Conservation (phyloP, 2,888 invertebrate species). For the Orchestes rusci region DNA sequence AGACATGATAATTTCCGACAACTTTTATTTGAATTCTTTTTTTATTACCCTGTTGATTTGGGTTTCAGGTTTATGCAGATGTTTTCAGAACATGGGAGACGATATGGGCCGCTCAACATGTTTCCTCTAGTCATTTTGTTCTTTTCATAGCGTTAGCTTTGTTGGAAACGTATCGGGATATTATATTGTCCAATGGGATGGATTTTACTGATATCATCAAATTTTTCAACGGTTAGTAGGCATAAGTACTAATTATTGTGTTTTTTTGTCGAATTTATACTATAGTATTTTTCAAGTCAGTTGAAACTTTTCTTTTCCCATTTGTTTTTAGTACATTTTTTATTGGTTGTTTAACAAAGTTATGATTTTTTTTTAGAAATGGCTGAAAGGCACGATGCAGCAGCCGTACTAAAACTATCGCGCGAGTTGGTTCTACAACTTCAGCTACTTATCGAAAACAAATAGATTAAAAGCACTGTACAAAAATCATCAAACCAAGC, state of each 20-base stretch:
- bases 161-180: slow-evolving; percentile 87
- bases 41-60: background rate
- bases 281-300: too few species aligned
- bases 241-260: too few species aligned
- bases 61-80: slow-evolving; percentile 66
- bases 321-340: background rate
- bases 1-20: too few species aligned
- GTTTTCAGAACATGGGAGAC: slow-evolving; percentile 94
- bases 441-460: slow-evolving; percentile 88
- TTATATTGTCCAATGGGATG: slow-evolving; percentile 92
- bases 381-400: slow-evolving; percentile 90
- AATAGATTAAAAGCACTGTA: slow-evolving; percentile 47
- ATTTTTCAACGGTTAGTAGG: slow-evolving; percentile 83
- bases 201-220: slow-evolving; percentile 98
- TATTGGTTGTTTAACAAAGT: too few species aligned
- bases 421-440: slow-evolving; percentile 82
- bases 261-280: too few species aligned
- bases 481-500: background rate
- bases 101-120: slow-evolving; percentile 89
- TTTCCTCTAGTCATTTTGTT: slow-evolving; percentile 84
- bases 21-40: background rate
- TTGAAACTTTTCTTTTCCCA: background rate
- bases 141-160: slow-evolving; percentile 88
- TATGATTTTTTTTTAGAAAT: slow-evolving; percentile 64
- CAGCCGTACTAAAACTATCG: slow-evolving; percentile 72